Evolutionary conservation across 2,888 invertebrate genomes (phyloP), one percentile per base, ranked within the genome.

Genomic region (Automeris io): DNA sequence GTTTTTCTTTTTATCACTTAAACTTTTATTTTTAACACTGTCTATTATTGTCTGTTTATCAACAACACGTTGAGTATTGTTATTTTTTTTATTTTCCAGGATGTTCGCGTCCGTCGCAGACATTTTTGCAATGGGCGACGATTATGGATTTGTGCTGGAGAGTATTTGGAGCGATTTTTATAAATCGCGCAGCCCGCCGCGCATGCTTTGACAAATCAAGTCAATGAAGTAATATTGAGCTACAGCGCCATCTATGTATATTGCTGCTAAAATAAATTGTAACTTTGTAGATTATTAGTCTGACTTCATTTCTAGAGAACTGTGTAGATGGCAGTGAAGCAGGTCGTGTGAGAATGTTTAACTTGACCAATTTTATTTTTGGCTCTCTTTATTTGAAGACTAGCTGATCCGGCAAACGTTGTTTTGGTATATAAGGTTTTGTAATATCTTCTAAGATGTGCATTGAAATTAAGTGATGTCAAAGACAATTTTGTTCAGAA

Each of bases 181-280:
- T 83, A 85, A 75, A 75, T 74, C 81, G 82, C 85, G 85, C 86
- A 86, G 66, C 54, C 68, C 67, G 76, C 71, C 81, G 85, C 85
- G 86, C 86, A 86, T 77, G 60, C 67, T 40, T 43, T 70, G 74
- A 72, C 70, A 64, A 49, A 36, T 47, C 41, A 33, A 16, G 70
- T 74, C 61, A 77, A 51, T 76, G 68, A 66, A 72, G 45, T 62
- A 76, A 71, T 12, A 33, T 33, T 5, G 11, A 5, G 2, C 8
- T 29, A 23, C 2, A 57, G 54, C 58, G 75, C 57, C 76, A 68
- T 70, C 69, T 68, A 3, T 31, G 35, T 9, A 5, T 4, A 8
- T 13, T 5, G 2, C n/a, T n/a, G n/a, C n/a, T n/a, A n/a, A n/a
- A n/a, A n/a, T n/a, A n/a, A n/a, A n/a, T n/a, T n/a, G n/a, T n/a